These are phyloP conservation scores for Palythoa grandis DNA, from an alignment of 92 coral and sea anemone species.

Conservation along the genomic window DNA sequence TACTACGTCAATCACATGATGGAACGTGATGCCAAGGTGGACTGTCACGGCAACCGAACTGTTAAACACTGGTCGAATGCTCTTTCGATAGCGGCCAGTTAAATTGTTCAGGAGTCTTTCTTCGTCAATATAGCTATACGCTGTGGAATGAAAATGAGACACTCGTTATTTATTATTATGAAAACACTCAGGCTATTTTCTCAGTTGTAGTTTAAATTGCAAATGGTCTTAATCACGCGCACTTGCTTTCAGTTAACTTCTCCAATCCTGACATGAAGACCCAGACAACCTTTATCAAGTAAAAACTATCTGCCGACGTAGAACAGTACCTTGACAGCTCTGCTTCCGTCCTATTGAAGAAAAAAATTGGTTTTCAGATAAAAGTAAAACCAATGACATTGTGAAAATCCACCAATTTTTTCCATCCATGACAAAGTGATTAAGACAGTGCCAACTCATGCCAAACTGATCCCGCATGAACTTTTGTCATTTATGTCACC, in stretches of 20 bases:
- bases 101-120: slow-evolving; percentile 44
- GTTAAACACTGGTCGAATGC: slow-evolving; percentile 74
- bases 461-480: no score
- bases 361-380: no score
- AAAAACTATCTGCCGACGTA: no score
- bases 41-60: slow-evolving; percentile 55
- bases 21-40: slow-evolving; percentile 77
- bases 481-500: no score
- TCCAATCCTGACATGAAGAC: no score
- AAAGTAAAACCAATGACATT: no score
- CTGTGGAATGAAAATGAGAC: not conserved
- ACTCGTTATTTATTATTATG: not conserved
- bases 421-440: no score
- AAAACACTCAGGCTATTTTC: not conserved
- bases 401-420: no score
- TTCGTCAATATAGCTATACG: slow-evolving; percentile 45
- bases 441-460: no score
- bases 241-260: not conserved
- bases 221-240: not conserved
- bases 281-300: no score
- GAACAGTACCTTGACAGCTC: no score
- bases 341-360: no score
- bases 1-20: slow-evolving; percentile 87
- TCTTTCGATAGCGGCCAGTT: slow-evolving; percentile 32
- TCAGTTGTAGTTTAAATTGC: not conserved